Base-by-base conservation (phyloP, 37 sponge, comb jelly and placozoan genomes). In the Mnemiopsis leidyi region DNA sequence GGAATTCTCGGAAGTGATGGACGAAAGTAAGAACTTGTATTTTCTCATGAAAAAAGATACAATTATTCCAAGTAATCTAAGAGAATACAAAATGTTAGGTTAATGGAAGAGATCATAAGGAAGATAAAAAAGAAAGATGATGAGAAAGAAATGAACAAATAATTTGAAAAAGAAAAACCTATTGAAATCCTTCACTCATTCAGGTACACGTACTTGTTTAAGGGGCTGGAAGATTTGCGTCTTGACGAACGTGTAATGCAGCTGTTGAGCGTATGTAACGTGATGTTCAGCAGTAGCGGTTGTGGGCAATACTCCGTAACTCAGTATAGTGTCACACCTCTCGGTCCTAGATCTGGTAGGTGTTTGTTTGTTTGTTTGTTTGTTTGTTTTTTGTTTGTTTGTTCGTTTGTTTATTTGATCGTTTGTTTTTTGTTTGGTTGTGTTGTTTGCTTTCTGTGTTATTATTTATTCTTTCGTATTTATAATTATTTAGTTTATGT, bases 201-300 rank as follows among this genome's bases (percentile, higher is more conserved):
- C 69, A 95, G 94, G 69, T 96, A 98, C 97, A 98, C 96, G 39
- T 98, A 98, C 93, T 95, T 98, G 82, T 98, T 96, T 95, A 94
- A 94, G 68, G 94, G 99, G 5, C 95, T 98, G 69, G 99, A 98
- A 94, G 97, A 98, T 76, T 94, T 98, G 25, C 99, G 97, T 38
- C 95, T 98, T 9, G 99, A 98, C 69, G 97, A 98, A 94, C 93
- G 97, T 40, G 95, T 98, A 85, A 98, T 98, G 99, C 99, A 98
- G 94, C 95, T 98, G 83, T 94, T 98, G 95, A 94, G 92, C 67
- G 96, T 98, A 69, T 94, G 97, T 88, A 98, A 98, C 93, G 96
- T 95, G 93, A 97, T 97, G 97, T 96, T 98, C 88, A 93, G 94
- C 20, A 93, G 94, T 24, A 94, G 95, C 9, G 79, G 76, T 13